phyloP scores from a whole-genome alignment of 1,140 invertebrate species.

The Dendrolimus kikuchii region DNA sequence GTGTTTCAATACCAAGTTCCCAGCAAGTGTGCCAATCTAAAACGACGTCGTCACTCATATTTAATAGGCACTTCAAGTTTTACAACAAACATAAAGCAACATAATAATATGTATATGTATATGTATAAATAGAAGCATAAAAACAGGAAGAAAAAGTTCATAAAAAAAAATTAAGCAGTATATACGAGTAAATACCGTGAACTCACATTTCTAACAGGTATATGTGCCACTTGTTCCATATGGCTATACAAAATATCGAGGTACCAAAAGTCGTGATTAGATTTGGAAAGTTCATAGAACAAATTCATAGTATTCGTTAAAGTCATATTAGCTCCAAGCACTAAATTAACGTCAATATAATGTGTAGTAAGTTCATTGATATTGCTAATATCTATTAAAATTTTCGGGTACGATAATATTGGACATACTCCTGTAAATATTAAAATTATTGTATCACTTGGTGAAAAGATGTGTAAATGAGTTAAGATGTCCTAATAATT shows the following conservation, averaged over 20 bases:
- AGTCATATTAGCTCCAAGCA: conserved; percentile 21
- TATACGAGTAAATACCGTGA: background rate
- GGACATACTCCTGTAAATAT: conserved; percentile 16
- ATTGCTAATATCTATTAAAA: conserved; percentile 21
- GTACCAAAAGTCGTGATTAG: conserved; percentile 21
- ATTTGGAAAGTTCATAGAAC: conserved; percentile 13
- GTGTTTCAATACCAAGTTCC: conserved; percentile 24
- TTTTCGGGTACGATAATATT: conserved; percentile 16
- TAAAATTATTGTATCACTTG: background rate
- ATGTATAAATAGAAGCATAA: no score
- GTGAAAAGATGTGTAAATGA: no score
- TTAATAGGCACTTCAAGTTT: background rate
- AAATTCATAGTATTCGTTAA: conserved; percentile 16
- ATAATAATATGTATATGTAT: no score
- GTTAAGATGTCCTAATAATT: no score
- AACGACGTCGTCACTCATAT: conserved; percentile 1
- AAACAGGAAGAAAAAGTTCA: no score
- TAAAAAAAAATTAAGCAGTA: no score
- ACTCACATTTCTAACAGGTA: conserved; percentile 25
- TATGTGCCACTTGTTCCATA: conserved; percentile 18
- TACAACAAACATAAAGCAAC: no score
- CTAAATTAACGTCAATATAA: conserved; percentile 21
- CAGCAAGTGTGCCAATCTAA: conserved; percentile 24
- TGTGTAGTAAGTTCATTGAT: conserved; percentile 13
- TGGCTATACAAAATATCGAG: conserved; percentile 14